A percentile compares a stretch with the other conserved stretches of the same genome.
phyloP scores from a whole-genome alignment of 2,113 vertebrate genomes.

The Leptobrachium ailaonicum region DNA sequence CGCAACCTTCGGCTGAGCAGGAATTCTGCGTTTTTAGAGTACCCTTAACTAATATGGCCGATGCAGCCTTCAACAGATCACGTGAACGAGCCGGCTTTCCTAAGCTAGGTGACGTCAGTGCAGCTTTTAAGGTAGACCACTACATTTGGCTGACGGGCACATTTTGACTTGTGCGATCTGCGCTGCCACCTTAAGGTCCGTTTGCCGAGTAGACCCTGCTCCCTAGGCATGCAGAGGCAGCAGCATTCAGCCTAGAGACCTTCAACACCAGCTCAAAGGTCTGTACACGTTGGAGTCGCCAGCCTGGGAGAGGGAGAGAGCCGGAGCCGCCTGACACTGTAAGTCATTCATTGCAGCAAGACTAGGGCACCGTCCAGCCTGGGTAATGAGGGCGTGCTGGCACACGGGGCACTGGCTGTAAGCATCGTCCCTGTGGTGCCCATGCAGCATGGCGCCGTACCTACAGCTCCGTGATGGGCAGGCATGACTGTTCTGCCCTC shows the following conservation, averaged over 20 bases:
- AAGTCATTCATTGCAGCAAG: conserved; percentile 19
- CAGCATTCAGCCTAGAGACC: background rate
- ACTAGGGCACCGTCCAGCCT: background rate
- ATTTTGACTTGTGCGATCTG: background rate
- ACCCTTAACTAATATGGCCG: conserved; percentile 39
- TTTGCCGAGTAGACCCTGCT: background rate
- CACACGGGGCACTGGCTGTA: background rate
- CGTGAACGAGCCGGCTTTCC: background rate
- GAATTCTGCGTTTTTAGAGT: conserved; percentile 5
- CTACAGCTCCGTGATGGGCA: background rate
- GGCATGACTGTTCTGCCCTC: background rate
- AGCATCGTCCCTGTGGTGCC: background rate
- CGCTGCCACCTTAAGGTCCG: background rate
- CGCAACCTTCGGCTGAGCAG: conserved; percentile 28
- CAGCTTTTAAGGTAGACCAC: conserved; percentile 24
- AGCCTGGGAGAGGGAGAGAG: background rate
- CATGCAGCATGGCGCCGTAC: too few relatives aligned
- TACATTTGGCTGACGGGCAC: conserved; percentile 11
- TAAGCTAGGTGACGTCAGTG: conserved; percentile 3
- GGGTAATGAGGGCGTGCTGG: too few relatives aligned
- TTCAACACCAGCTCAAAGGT: conserved; percentile 8
- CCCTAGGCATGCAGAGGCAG: background rate
- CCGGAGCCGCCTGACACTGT: conserved; percentile 19
- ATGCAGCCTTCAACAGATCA: conserved; percentile 18
- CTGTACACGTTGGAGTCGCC: conserved; percentile 9